Base-by-base conservation (phyloP, 2,888 invertebrate genomes). In the Saturnia pavonia region DNA sequence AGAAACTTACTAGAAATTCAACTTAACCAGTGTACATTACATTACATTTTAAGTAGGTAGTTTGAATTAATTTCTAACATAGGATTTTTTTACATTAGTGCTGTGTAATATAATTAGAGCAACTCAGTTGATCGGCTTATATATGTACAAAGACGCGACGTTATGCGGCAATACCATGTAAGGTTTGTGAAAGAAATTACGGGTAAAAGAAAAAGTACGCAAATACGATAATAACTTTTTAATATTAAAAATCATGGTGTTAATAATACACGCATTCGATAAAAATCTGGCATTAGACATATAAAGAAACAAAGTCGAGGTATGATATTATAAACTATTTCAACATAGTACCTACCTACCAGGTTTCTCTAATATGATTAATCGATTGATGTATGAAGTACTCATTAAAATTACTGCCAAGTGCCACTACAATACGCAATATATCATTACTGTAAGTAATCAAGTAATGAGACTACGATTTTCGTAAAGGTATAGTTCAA, bases 301-400 rank as follows among this genome's bases (percentile, higher is more conserved):
- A 57, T 12, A 60, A 60, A 60, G 12, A 12, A 12, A 27, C 14
- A 60, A 60, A 25, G 54, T 63, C 16, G 11, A 65, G 19, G 16
- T 40, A n/a, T 40, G 40, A 65, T n/a, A 65, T 40, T 65, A 40
- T 40, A 9, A 65, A 65, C 40, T 40, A 40, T 70, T 70, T 67
- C 67, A 45, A 54, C 67, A 51, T 9, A 27, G 45, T 48, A n/a
- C n/a, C n/a, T n/a, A n/a, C 27, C 66, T 54, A 54, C 42, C 42
- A 54, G 42, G 54, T 70, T 70, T 70, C 67, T 66, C 54, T 67
- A 54, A 70, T 48, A 43, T 70, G 70, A 70, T 70, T 70, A 54
- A 67, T 67, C 48, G 66, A 51, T 19, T 22, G 70, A 48, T 66
- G 54, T 42, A 54, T 66, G 54, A 67, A 66, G 51, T 54, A 70